A percentile compares a stretch with the other conserved stretches of the same genome.
phyloP scores from a whole-genome alignment of 92 coral and sea anemone species.

The Umimayanthus chanpuru region DNA sequence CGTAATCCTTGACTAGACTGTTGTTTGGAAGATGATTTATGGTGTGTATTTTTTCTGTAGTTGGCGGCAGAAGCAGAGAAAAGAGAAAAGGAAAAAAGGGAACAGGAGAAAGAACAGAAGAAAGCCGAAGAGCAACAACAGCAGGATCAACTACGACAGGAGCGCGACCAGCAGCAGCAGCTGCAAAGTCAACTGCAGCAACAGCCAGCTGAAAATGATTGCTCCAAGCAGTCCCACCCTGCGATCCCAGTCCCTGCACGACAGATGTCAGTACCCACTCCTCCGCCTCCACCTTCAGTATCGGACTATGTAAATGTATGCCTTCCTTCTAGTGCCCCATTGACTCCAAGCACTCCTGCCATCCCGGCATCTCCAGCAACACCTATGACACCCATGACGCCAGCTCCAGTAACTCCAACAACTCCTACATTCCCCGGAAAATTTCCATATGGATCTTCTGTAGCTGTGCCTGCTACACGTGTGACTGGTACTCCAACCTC shows the following conservation, averaged over 20 bases:
- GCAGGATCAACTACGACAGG: slow-evolving; percentile 43
- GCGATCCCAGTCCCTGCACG: slow-evolving; percentile 34
- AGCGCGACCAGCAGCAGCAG: slow-evolving; percentile 23
- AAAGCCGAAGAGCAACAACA: slow-evolving; percentile 37
- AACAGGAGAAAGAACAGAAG: slow-evolving; percentile 30
- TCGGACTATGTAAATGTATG: not conserved
- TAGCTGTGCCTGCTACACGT: slow-evolving; percentile 1
- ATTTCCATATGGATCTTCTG: slow-evolving; percentile 33
- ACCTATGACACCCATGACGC: slow-evolving; percentile 72
- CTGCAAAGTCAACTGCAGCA: slow-evolving; percentile 23
- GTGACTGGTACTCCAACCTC: slow-evolving; percentile 38
- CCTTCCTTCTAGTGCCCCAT: slow-evolving; percentile 37
- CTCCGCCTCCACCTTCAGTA: slow-evolving; percentile 39
- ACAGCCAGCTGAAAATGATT: slow-evolving; percentile 15
- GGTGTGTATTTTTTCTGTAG: not conserved
- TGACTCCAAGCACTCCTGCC: slow-evolving; percentile 43
- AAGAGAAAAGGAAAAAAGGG: slow-evolving; percentile 40
- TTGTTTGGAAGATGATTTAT: not conserved
- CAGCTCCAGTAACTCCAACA: slow-evolving; percentile 69
- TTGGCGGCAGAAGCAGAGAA: slow-evolving; percentile 43
- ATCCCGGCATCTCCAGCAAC: slow-evolving; percentile 70
- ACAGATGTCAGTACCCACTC: slow-evolving; percentile 32
- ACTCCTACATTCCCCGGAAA: slow-evolving; percentile 68
- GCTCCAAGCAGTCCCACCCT: slow-evolving; percentile 29
- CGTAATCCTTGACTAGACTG: not conserved